A percentile compares a stretch with the other conserved stretches of the same genome.
phyloP scores from a whole-genome alignment of 2,888 invertebrate species.

The Anoplius nigerrimus region DNA sequence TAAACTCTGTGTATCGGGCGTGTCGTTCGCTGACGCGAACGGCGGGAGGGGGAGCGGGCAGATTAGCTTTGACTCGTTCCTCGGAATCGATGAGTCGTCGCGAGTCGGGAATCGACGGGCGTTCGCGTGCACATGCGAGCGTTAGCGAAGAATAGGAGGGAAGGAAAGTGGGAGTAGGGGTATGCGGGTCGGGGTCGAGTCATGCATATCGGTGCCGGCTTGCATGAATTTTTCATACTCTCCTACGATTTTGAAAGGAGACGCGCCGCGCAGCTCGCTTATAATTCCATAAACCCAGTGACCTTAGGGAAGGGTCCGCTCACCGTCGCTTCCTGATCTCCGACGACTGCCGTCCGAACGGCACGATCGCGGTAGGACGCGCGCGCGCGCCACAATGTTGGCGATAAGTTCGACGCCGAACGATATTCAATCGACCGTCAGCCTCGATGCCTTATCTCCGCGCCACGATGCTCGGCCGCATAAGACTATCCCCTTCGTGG shows the following conservation, averaged over 20 bases:
- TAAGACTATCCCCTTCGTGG: neutral
- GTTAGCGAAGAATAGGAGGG: conserved; percentile 36
- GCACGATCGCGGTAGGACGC: neutral
- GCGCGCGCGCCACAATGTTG: neutral
- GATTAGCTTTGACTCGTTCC: conserved; percentile 11
- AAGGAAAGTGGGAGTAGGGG: conserved; percentile 40
- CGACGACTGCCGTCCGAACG: neutral
- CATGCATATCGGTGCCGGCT: conserved; percentile 66
- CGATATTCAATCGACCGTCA: too few species aligned
- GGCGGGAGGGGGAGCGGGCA: neutral
- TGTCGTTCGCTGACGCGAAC: conserved; percentile 3
- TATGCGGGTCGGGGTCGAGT: conserved; percentile 70
- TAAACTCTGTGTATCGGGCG: neutral
- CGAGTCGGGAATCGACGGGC: conserved; percentile 29
- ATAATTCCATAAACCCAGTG: conserved; percentile 49
- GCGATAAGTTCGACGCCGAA: neutral
- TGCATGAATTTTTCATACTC: conserved; percentile 66
- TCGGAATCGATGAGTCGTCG: conserved; percentile 37
- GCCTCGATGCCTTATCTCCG: too few species aligned
- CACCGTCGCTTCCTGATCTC: conserved; percentile 15
- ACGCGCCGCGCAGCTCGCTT: conserved; percentile 14
- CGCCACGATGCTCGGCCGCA: too few species aligned
- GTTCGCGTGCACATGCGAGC: conserved; percentile 30
- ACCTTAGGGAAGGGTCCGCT: conserved; percentile 32
- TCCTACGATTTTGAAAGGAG: conserved; percentile 54